phyloP scores from a whole-genome alignment of 2,113 vertebrate species.

The Tonatia bakeri region DNA sequence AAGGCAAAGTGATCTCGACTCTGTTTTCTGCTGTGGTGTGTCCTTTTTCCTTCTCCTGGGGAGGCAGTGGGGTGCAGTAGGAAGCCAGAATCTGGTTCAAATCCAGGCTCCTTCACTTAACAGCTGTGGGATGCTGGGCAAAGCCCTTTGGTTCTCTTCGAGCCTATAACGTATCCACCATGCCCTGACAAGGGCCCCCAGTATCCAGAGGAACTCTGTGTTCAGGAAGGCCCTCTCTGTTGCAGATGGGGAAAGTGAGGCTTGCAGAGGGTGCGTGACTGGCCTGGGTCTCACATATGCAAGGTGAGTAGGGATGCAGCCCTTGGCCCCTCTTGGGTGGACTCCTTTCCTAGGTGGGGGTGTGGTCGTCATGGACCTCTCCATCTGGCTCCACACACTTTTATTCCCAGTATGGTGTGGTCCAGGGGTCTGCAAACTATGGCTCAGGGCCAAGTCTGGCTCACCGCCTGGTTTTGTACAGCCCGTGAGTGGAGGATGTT shows the following conservation, averaged over 20 bases:
- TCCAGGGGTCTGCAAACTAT: not conserved
- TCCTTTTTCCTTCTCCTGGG: not conserved
- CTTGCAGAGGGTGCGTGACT: not conserved
- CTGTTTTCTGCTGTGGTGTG: too few species aligned
- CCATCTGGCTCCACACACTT: not conserved
- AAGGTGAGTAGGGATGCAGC: not conserved
- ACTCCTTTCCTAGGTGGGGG: not conserved
- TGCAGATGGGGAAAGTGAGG: not conserved
- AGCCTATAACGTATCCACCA: not conserved
- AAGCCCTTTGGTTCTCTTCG: not conserved
- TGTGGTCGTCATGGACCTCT: accelerated
- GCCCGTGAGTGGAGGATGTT: not conserved
- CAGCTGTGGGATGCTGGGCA: not conserved
- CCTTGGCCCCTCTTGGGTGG: not conserved
- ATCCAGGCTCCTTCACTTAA: not conserved
- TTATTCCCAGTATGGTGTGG: not conserved
- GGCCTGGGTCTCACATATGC: not conserved
- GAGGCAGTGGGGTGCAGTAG: not conserved
- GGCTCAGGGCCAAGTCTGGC: too few species aligned
- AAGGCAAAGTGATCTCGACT: accelerated
- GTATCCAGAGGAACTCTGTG: not conserved
- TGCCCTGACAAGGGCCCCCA: not conserved
- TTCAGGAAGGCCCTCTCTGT: not conserved
- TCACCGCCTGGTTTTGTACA: not conserved
- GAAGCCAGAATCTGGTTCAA: not conserved